A percentile compares a stretch with the other conserved stretches of the same genome.
Conservation (phyloP, 2,797 vertebrate genomes). For the Pangasius sanitwongsei region DNA sequence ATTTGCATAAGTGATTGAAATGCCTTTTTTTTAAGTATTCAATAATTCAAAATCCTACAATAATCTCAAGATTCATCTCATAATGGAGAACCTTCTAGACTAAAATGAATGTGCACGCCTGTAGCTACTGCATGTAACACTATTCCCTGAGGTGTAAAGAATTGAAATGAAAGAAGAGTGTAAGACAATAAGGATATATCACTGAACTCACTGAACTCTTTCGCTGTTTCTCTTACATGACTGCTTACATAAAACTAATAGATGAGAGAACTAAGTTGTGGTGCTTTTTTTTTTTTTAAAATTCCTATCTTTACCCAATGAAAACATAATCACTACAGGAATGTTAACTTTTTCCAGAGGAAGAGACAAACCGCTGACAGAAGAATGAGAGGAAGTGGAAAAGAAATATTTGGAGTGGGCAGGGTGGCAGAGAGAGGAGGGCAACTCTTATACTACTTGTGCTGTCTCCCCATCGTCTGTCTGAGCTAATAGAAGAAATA, state of each 20-base stretch:
- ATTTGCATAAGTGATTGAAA: neutral
- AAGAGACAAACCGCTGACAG: constrained; percentile 43
- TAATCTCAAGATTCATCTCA: neutral
- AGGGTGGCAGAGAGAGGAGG: constrained; percentile 14
- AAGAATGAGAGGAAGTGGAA: constrained; percentile 49
- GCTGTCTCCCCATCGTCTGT: constrained; percentile 10
- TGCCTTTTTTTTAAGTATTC: neutral
- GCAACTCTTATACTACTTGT: constrained; percentile 13
- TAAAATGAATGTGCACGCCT: neutral
- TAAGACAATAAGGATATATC: neutral
- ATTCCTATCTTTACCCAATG: constrained; percentile 28
- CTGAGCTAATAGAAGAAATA: constrained; percentile 24
- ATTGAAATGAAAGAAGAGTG: neutral
- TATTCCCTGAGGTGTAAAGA: neutral
- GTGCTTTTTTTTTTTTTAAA: constrained; percentile 13
- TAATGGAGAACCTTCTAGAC: neutral
- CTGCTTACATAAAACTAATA: constrained; percentile 13
- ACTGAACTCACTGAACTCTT: neutral
- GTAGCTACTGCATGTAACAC: neutral
- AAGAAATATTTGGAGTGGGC: constrained; percentile 42
- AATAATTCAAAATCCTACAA: neutral
- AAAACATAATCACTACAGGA: constrained; percentile 46
- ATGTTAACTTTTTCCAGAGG: constrained; percentile 28
- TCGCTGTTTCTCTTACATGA: neutral
- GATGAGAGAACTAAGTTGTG: constrained; percentile 7